Evolutionary conservation across 1,140 invertebrate genomes (phyloP).

Genomic region (Chymomyza costata): DNA sequence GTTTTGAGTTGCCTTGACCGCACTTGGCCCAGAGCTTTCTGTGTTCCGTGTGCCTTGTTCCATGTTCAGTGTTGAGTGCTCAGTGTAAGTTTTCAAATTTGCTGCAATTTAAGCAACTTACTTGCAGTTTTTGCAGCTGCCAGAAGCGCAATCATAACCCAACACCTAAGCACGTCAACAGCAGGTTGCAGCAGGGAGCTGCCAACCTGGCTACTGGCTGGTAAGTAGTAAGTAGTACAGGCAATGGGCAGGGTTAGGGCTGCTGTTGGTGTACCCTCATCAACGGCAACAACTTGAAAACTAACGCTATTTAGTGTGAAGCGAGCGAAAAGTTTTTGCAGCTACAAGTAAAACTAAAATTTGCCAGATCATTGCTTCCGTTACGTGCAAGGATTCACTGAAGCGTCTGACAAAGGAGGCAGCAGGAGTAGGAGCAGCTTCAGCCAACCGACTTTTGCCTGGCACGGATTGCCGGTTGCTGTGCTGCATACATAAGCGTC

Average conservation of each 20-base stretch:
- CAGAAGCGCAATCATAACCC: constrained; percentile 64
- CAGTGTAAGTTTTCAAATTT: constrained; percentile 53
- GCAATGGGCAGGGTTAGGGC: no score
- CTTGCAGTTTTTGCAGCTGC: constrained; percentile 62
- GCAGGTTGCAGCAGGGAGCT: no score
- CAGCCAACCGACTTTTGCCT: constrained; percentile 7
- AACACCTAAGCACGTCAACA: constrained; percentile 70
- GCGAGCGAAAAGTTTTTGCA: constrained; percentile 58
- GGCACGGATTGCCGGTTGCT: constrained; percentile 41
- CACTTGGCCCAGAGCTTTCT: no score
- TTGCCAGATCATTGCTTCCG: constrained; percentile 72
- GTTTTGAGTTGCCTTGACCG: no score
- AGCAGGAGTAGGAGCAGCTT: no score
- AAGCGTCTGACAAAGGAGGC: constrained; percentile 6
- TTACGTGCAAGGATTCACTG: constrained; percentile 59
- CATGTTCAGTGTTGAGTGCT: no score
- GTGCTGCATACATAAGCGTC: constrained; percentile 34
- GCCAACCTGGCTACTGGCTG: constrained; percentile 2
- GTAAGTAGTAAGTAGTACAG: no score
- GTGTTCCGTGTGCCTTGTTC: no score
- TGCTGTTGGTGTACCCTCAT: no score
- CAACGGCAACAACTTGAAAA: constrained; percentile 18
- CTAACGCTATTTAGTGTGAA: constrained; percentile 59
- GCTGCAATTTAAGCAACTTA: constrained; percentile 68
- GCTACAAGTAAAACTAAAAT: constrained; percentile 68